Conservation (phyloP, 2,113 vertebrate species). For the Oryzias curvinotus region DNA sequence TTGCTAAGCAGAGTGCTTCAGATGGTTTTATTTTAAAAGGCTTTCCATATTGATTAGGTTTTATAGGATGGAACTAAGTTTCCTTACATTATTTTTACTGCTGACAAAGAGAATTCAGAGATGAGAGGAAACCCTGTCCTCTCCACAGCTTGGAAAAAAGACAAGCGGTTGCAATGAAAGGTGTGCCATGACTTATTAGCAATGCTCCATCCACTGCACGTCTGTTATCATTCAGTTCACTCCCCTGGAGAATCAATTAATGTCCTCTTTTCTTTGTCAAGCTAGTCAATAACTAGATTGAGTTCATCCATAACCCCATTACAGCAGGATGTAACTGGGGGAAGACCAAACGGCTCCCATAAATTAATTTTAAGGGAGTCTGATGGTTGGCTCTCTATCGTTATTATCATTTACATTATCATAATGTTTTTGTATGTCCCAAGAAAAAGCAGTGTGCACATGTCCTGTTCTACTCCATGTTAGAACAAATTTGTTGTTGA, state of each 20-base stretch:
- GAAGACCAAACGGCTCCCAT: slow-evolving; percentile 24
- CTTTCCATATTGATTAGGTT: background rate
- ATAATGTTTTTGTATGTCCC: slow-evolving; percentile 6
- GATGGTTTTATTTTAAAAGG: too few species aligned
- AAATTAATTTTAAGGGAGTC: slow-evolving; percentile 29
- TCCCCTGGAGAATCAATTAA: slow-evolving; percentile 17
- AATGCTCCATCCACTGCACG: slow-evolving; percentile 8
- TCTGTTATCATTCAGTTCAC: slow-evolving; percentile 20
- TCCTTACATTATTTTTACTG: slow-evolving; percentile 1
- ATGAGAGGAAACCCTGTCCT: slow-evolving; percentile 9
- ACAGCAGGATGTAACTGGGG: slow-evolving; percentile 29
- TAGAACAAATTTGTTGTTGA: slow-evolving; percentile 19
- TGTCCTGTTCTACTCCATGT: slow-evolving; percentile 19
- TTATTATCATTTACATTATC: slow-evolving; percentile 24
- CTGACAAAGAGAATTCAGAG: slow-evolving; percentile 18
- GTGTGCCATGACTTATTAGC: slow-evolving; percentile 8
- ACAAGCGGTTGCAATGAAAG: slow-evolving; percentile 16
- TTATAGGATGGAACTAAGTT: background rate
- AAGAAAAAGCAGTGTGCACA: slow-evolving; percentile 34
- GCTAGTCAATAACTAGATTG: slow-evolving; percentile 30
- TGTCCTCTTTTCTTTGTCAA: slow-evolving; percentile 37
- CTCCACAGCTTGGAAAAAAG: background rate
- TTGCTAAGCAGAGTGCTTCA: too few species aligned
- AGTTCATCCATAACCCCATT: slow-evolving; percentile 15
- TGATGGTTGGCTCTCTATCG: slow-evolving; percentile 26